phyloP scores from a whole-genome alignment of 2,797 vertebrate species.

The Paguma larvata region DNA sequence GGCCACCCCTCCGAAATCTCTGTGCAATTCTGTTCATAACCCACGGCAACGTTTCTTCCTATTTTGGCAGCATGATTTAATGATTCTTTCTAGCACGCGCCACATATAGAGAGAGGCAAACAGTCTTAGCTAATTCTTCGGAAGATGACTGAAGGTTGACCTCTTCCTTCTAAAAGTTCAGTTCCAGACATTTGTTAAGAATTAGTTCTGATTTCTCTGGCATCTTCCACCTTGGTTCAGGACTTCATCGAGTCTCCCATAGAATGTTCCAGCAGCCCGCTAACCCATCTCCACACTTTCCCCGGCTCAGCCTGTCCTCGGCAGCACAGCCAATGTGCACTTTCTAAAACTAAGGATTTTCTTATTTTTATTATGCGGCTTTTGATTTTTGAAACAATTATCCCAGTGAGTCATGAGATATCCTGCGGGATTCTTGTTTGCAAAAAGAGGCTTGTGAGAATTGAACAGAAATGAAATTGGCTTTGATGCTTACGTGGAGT shows the following conservation, averaged over 20 bases:
- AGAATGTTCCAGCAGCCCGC: background rate
- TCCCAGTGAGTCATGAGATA: background rate
- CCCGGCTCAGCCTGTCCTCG: background rate
- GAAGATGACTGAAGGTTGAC: too few species aligned
- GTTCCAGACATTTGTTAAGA: background rate
- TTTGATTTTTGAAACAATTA: slow-evolving; percentile 59
- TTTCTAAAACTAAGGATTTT: slow-evolving; percentile 31
- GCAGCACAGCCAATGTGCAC: background rate
- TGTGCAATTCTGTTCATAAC: background rate
- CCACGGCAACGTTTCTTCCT: background rate
- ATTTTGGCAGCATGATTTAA: background rate
- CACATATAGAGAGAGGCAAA: background rate
- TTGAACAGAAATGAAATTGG: background rate
- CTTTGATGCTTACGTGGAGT: background rate
- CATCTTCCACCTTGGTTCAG: background rate
- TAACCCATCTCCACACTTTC: background rate
- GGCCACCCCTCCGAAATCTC: background rate
- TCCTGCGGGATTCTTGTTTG: background rate
- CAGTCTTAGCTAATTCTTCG: background rate
- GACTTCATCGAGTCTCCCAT: background rate
- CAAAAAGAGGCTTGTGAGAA: background rate
- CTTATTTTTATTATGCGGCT: background rate
- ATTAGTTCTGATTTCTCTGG: background rate
- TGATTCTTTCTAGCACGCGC: background rate
- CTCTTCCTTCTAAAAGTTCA: background rate